These are phyloP conservation scores for Potamilus streckersoni DNA, from an alignment of 1,140 invertebrate species.

Conservation along the genomic window DNA sequence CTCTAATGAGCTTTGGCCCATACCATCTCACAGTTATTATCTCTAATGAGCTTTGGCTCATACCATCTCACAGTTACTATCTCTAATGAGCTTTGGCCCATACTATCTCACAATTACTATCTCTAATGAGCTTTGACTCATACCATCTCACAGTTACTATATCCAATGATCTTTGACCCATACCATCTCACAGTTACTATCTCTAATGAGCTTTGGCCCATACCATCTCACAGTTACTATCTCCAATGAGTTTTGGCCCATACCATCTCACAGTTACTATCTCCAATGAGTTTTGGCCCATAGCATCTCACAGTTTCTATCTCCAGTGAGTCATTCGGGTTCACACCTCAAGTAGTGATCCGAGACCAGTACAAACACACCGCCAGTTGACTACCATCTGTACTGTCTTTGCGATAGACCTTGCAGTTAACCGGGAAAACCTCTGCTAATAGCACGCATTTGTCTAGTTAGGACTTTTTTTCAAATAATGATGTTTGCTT, in stretches of 20 bases:
- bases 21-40: no score
- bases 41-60: conserved; percentile 2
- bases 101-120: no score
- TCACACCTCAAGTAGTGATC: conserved; percentile 1
- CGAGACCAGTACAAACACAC: conserved; percentile 12
- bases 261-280: conserved; percentile 12
- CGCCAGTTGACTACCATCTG: neutral
- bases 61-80: conserved; percentile 12
- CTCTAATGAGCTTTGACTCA: conserved; percentile 9
- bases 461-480: conserved; percentile 13
- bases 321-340: neutral
- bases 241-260: conserved; percentile 4
- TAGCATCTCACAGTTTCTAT: no score
- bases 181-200: no score
- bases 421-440: conserved; percentile 7
- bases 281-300: no score
- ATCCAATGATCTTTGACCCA: no score
- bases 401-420: neutral
- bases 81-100: no score
- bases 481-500: conserved; percentile 11
- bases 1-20: no score
- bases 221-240: no score
- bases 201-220: no score
- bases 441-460: neutral
- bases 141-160: conserved; percentile 11